These are phyloP conservation scores for Meghimatium bilineatum DNA, from an alignment of 2,888 invertebrate genomes.

Conservation along the genomic window DNA sequence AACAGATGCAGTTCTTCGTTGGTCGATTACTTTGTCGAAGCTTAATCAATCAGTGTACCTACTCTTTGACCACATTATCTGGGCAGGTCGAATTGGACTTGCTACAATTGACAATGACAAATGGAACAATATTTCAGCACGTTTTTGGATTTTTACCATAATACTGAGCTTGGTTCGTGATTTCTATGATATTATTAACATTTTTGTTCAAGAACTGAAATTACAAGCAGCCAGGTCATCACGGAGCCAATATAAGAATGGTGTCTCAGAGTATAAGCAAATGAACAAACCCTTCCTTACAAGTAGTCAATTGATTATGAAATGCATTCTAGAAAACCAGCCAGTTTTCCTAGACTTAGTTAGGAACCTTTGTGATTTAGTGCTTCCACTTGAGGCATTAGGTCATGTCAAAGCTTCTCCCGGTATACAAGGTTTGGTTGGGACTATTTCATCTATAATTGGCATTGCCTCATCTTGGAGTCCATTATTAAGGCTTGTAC, in stretches of 20 bases:
- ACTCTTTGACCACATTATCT: constrained; percentile 90
- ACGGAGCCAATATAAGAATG: constrained; percentile 58
- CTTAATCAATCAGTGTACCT: constrained; percentile 88
- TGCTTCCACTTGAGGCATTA: constrained; percentile 89
- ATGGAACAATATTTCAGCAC: constrained; percentile 83
- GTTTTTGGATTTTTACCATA: constrained; percentile 90
- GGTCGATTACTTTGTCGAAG: constrained; percentile 87
- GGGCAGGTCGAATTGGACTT: constrained; percentile 82
- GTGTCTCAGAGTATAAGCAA: constrained; percentile 58
- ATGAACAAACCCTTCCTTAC: constrained; percentile 29
- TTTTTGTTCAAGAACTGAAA: constrained; percentile 58
- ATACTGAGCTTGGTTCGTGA: constrained; percentile 88
- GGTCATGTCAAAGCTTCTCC: constrained; percentile 88
- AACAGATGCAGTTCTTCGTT: constrained; percentile 84
- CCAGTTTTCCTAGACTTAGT: constrained; percentile 86
- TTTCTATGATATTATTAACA: constrained; percentile 83
- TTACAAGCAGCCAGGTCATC: constrained; percentile 49
- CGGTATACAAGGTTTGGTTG: constrained; percentile 86
- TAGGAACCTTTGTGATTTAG: constrained; percentile 91
- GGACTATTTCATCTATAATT: constrained; percentile 88
- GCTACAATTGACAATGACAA: constrained; percentile 83
- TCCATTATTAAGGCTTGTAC: constrained; percentile 85
- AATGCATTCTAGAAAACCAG: constrained; percentile 61
- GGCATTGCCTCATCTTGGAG: constrained; percentile 87
- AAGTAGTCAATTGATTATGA: constrained; percentile 51